Base-by-base conservation (phyloP, 2,113 vertebrate species). In the Heloderma charlesbogerti region DNA sequence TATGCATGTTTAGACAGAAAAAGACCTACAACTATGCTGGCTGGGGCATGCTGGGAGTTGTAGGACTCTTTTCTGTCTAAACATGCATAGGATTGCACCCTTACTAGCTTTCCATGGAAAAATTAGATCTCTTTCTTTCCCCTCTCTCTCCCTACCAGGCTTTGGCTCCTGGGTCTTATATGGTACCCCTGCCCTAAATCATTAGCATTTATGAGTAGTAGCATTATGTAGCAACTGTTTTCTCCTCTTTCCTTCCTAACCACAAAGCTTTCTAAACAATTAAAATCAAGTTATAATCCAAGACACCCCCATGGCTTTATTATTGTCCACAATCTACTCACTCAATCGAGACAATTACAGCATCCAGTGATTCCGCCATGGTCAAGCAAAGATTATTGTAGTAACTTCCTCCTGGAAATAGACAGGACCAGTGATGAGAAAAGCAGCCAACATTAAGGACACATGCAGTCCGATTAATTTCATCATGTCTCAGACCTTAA, bases 291-390 rank as follows among this genome's bases (percentile, higher is more conserved):
- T n/a, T 48, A 4, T 29, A 85, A 66, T 8, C 31, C 57, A 51
- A 86, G 45, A 31, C 6, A 3, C 16, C 3, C 7, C 4, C 1
- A 3, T 67, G 69, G 3, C 13, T 79, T 86, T 13, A 40, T 69
- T 37, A 37, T n/a, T 77, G 57, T 20, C 78, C 31, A 7, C 60
- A n/a, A 51, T 54, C 87, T 92, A 98, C 99, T 98, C 93, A 99
- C 99, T 99, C 99, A 10, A 99, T 96, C 71, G 99, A 99, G 92
- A 99, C 96, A 71, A 99, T 67, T 18, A 99, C 98, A 3, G 98
- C 98, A 0, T 98, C 98, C 96, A 99, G 93, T 71, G 98, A 98
- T 90, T 99, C 97, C 0, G 98, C 98, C 98, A 99, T 98, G 89
- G 92, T 94, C 90, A 97, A 95, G 93, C 98, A 99, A 37, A 99